Evolutionary conservation across 2,113 vertebrate genomes (phyloP).

Genomic region (Castor canadensis): DNA sequence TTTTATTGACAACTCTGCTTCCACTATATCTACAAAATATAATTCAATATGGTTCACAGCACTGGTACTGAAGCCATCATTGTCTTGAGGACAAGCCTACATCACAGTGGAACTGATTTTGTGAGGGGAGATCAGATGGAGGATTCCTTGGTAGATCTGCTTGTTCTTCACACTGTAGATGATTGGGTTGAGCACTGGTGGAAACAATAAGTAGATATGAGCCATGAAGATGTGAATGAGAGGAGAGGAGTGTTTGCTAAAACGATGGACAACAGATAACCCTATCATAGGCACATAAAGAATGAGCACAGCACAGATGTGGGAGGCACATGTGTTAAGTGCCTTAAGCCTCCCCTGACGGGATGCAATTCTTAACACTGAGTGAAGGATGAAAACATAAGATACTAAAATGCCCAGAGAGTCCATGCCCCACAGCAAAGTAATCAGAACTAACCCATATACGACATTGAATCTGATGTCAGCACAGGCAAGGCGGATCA

Average conservation of each 20-base stretch:
- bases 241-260: slow-evolving; percentile 16
- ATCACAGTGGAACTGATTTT: neutral
- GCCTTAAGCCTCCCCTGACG: slow-evolving; percentile 40
- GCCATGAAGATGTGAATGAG: slow-evolving; percentile 57
- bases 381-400: slow-evolving; percentile 50
- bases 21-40: neutral
- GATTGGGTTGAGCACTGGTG: slow-evolving; percentile 64
- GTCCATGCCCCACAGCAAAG: slow-evolving; percentile 65
- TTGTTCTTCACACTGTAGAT: slow-evolving; percentile 63
- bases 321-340: slow-evolving; percentile 63
- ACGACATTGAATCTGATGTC: neutral
- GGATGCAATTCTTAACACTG: slow-evolving; percentile 47
- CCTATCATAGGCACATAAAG: slow-evolving; percentile 66
- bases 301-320: slow-evolving; percentile 60
- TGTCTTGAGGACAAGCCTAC: neutral
- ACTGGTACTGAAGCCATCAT: neutral
- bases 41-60: neutral
- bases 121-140: neutral
- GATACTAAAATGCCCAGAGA: slow-evolving; percentile 57
- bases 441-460: slow-evolving; percentile 45
- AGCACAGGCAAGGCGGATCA: slow-evolving; percentile 22
- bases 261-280: slow-evolving; percentile 55
- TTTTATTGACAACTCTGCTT: neutral
- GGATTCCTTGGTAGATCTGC: slow-evolving; percentile 37
- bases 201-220: slow-evolving; percentile 55